phyloP scores from a whole-genome alignment of 2,888 invertebrate genomes.

The Callinectes sapidus region DNA sequence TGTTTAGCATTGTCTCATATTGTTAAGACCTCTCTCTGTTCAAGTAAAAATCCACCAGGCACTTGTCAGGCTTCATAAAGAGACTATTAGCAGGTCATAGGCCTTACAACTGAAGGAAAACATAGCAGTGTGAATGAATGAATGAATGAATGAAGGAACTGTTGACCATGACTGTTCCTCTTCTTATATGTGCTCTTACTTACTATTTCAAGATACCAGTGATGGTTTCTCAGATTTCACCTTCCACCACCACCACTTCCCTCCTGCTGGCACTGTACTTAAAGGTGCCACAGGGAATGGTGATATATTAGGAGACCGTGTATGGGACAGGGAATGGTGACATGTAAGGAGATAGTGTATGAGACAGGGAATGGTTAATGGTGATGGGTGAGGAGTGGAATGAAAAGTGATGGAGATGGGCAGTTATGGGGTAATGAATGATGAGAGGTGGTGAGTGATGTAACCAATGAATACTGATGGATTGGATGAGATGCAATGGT shows the following conservation, averaged over 20 bases:
- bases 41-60: too few relatives aligned
- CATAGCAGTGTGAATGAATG: neutral
- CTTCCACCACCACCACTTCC: neutral
- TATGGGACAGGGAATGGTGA: neutral
- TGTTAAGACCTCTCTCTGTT: too few relatives aligned
- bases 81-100: too few relatives aligned
- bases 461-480: neutral
- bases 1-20: too few relatives aligned
- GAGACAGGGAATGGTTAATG: too few relatives aligned
- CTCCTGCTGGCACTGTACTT: neutral
- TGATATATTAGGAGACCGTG: neutral
- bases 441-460: neutral
- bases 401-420: neutral
- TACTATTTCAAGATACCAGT: neutral
- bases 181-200: neutral
- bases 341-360: neutral
- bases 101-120: neutral
- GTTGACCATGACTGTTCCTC: neutral
- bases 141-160: neutral
- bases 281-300: neutral
- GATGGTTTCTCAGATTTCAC: neutral
- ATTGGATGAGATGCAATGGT: too few relatives aligned
- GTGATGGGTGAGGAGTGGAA: neutral
- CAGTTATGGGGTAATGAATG: neutral
- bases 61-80: too few relatives aligned